Base-by-base conservation (phyloP, 2,888 invertebrate species). In the Itoplectis maculator region DNA sequence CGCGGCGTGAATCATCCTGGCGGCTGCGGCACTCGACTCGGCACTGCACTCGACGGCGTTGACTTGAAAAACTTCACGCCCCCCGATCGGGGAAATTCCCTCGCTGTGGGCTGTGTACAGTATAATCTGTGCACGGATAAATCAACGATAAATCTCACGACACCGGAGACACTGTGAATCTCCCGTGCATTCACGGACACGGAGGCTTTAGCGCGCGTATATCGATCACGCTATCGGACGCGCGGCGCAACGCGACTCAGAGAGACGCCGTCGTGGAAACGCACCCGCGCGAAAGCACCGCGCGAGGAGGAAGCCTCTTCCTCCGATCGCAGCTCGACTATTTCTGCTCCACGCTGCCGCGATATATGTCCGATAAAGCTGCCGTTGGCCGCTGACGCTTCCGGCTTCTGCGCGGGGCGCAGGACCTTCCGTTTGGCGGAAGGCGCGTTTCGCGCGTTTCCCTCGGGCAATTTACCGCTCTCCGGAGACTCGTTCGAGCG, bases 341-440 rank as follows among this genome's bases (percentile, higher is more conserved):
- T 88, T 88, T 88, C 88, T 88, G 90, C 85, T 82, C 37, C 61
- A 79, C 84, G 80, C 66, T 76, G 79, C 82, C 80, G 72, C 70
- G 84, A 85, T 86, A 81, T 82, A 81, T 82, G 84, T 84, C 84
- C 88, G 88, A 89, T 88, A 89, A 89, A 90, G 86, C 85, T 73
- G 81, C 66, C 84, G 86, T 79, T 40, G 18, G 18, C 37, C 29
- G 29, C 29, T 15, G 75, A 81, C 61, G 83, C 72, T 83, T 86
- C 83, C 83, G 83, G 88, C 86, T 89, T 90, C 89, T 89, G 90
- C 90, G 89, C 90, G 86, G 76, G 49, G 20, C 66, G 59, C 83
- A 75, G 79, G 75, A 79, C 42, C 42, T 65, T 56, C 61, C 75
- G 54, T 65, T 20, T n/a, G n/a, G n/a, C 35, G 20, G 35, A 20